Evolutionary conservation across 2,797 vertebrate genomes (phyloP), one percentile per base, ranked within the genome.

Genomic region (Anisognathus igniventris): DNA sequence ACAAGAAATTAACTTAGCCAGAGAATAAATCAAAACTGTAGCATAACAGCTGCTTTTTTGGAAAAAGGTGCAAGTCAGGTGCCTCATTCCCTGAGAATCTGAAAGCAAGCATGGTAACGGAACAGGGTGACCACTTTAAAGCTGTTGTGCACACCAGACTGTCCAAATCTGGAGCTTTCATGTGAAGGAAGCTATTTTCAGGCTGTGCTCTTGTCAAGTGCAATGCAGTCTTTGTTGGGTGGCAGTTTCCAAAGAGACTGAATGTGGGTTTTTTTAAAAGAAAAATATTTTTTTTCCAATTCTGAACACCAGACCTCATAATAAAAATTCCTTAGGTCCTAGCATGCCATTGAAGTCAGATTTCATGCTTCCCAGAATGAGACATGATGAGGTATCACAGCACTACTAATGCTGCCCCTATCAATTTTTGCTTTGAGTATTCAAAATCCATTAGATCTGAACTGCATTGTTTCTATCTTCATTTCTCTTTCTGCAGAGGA

Each of bases 1-100:
- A 78, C 76, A 79, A 90, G 83, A 79, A 80, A 80, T 77, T 67
- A 93, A 73, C 27, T 75, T 93, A 90, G 40, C 66, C 45, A 64
- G 65, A 79, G 65, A 83, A 89, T 86, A 88, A 86, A 92, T 86
- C 75, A 93, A 65, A 92, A 68, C 62, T 48, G 23, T 68, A 58
- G 47, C 47, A 37, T 54, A 90, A 44, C 39, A 83, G 33, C 76
- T 93, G 75, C 27, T 61, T 80, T 92, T 82, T 87, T 71, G 31
- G 73, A 51, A 51, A 66, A 84, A 74, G 24, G 33, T 53, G 53
- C 24, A 42, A 70, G 35, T 77, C 64, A 85, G 67, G 53, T 60
- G 33, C n/a, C 30, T 64, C 18, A 50, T 90, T 88, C 56, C 48
- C 24, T 77, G 65, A 71, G 66, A 91, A 72, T 71, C 30, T 10